phyloP scores from a whole-genome alignment of 2,797 vertebrate genomes.

The Myotis findleyi region DNA sequence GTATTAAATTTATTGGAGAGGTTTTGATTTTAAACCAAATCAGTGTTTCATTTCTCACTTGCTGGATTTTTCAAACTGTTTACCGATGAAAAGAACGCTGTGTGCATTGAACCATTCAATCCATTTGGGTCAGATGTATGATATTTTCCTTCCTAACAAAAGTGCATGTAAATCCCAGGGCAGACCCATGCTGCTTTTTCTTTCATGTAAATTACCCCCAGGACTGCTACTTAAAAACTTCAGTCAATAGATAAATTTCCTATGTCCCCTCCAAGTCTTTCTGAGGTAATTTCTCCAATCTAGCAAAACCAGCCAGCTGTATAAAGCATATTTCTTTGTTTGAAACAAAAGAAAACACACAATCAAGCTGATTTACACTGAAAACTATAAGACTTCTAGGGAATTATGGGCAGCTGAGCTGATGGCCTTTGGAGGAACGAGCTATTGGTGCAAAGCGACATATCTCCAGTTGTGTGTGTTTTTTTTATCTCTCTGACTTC shows the following conservation, averaged over 20 bases:
- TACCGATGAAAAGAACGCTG: constrained; percentile 79
- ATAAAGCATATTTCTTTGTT: constrained; percentile 74
- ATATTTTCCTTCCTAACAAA: constrained; percentile 80
- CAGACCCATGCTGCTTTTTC: constrained; percentile 69
- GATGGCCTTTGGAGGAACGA: not conserved
- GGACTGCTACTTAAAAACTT: constrained; percentile 74
- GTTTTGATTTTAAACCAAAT: constrained; percentile 84
- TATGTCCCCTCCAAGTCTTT: constrained; percentile 69
- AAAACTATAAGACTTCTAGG: constrained; percentile 42
- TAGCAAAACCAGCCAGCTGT: constrained; percentile 61
- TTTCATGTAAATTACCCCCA: constrained; percentile 78
- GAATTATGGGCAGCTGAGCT: constrained; percentile 27
- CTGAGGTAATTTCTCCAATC: constrained; percentile 65
- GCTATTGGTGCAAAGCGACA: not conserved
- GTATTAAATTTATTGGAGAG: constrained; percentile 75
- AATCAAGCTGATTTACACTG: constrained; percentile 64
- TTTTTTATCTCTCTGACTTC: constrained; percentile 48
- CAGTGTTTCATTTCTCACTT: constrained; percentile 82
- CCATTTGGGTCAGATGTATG: constrained; percentile 77
- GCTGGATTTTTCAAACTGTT: constrained; percentile 82
- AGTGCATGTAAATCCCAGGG: constrained; percentile 75
- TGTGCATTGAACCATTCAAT: constrained; percentile 81
- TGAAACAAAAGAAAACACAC: constrained; percentile 70
- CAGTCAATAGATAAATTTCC: constrained; percentile 71
- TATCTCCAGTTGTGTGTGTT: not conserved